Evolutionary conservation across 2,113 vertebrate genomes (phyloP).

Genomic region (Vanacampus margaritifer): DNA sequence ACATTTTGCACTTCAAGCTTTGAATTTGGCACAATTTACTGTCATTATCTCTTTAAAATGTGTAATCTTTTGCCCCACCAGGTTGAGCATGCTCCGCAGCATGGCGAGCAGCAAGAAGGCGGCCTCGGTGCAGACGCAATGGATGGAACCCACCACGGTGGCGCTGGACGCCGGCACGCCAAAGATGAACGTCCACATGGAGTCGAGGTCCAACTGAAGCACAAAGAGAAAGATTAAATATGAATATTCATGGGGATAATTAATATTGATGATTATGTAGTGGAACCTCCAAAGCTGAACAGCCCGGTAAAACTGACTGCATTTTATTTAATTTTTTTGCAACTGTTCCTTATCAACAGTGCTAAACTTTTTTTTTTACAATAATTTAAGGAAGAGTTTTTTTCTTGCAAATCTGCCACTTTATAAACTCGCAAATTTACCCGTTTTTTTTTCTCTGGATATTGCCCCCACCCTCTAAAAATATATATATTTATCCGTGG

Average conservation of each 20-base stretch:
- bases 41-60: too few relatives aligned
- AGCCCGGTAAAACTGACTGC: neutral
- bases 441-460: too few relatives aligned
- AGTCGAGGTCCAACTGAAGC: constrained; percentile 93
- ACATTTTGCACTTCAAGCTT: too few relatives aligned
- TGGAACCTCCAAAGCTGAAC: neutral
- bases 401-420: too few relatives aligned
- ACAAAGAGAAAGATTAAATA: constrained; percentile 6
- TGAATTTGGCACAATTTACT: too few relatives aligned
- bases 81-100: constrained; percentile 97
- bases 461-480: too few relatives aligned
- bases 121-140: constrained; percentile 90
- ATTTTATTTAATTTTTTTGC: neutral
- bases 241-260: neutral
- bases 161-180: constrained; percentile 92
- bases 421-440: too few relatives aligned
- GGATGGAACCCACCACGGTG: constrained; percentile 85
- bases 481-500: too few relatives aligned
- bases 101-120: constrained; percentile 91
- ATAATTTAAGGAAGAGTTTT: too few relatives aligned
- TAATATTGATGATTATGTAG: neutral
- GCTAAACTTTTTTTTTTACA: too few relatives aligned
- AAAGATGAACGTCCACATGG: constrained; percentile 97
- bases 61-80: constrained; percentile 64
- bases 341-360: too few relatives aligned